Evolutionary conservation across 2,888 invertebrate genomes (phyloP).

Genomic region (Drosophila tanythrix): DNA sequence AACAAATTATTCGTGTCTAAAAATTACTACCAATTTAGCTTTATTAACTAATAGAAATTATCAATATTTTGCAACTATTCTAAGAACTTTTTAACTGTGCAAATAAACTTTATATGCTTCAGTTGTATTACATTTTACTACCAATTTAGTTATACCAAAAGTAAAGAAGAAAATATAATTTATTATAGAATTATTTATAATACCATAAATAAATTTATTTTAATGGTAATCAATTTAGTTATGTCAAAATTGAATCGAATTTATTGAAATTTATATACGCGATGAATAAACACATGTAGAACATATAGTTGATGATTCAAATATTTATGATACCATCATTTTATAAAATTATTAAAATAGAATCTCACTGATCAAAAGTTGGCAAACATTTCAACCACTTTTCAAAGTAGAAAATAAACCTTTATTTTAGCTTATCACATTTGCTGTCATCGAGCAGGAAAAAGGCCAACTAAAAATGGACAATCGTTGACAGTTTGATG

Average conservation of each 20-base stretch:
- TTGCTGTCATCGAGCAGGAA: slow-evolving; percentile 20
- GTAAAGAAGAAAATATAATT: not conserved
- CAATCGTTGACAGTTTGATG: slow-evolving; percentile 46
- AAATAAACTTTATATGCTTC: not conserved
- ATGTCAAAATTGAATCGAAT: not conserved
- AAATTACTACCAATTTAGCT: not conserved
- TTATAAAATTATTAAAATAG: not conserved
- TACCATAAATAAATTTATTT: not conserved
- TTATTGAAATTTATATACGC: not conserved
- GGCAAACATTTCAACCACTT: not conserved
- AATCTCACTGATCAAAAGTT: not conserved
- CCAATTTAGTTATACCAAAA: not conserved
- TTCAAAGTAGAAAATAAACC: not conserved
- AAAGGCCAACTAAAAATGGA: slow-evolving; percentile 23
- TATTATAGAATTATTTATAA: not conserved
- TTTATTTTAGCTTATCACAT: not conserved
- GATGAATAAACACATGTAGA: not conserved
- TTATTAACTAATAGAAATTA: not conserved
- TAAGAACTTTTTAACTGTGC: not conserved
- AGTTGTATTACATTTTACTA: not conserved
- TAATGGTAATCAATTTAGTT: not conserved
- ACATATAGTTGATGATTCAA: not conserved
- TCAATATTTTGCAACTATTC: not conserved
- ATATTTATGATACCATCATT: not conserved
- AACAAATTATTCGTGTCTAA: not conserved